Percentiles rank a stretch among this genome's conserved stretches.
phyloP scores from a whole-genome alignment of 1,140 invertebrate genomes.

The Lethrus apterus region DNA sequence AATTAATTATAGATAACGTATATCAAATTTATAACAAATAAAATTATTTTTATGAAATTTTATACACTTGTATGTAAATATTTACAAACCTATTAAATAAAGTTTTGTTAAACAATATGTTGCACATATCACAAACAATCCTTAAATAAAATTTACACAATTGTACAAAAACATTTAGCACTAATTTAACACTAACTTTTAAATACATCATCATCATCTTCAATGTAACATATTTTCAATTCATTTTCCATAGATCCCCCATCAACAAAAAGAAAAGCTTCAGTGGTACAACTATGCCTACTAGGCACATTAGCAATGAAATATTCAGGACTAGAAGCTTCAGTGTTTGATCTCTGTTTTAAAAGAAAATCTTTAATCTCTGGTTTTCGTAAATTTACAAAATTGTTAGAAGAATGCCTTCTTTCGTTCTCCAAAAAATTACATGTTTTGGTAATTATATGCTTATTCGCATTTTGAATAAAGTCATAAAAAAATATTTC shows the following conservation, averaged over 20 bases:
- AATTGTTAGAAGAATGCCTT: slow-evolving; percentile 10
- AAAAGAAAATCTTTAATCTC: slow-evolving; percentile 11
- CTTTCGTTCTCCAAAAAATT: slow-evolving; percentile 24
- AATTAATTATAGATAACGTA: no score
- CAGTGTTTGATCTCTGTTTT: slow-evolving; percentile 4
- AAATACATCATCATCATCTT: slow-evolving; percentile 18
- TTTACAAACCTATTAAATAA: no score
- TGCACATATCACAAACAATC: no score
- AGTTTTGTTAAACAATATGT: no score
- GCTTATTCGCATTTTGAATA: slow-evolving; percentile 31
- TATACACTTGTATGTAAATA: no score
- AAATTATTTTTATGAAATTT: no score
- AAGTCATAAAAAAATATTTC: slow-evolving; percentile 43
- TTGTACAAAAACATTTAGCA: no score
- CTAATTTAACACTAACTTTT: no score
- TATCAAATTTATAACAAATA: no score
- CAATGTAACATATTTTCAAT: slow-evolving; percentile 15
- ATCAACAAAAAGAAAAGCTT: slow-evolving; percentile 27
- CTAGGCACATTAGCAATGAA: slow-evolving; percentile 31
- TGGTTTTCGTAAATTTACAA: slow-evolving; percentile 4
- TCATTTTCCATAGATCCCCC: slow-evolving; percentile 12
- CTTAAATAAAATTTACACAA: no score
- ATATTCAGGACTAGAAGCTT: slow-evolving; percentile 21
- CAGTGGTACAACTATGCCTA: slow-evolving; percentile 18
- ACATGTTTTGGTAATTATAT: slow-evolving; percentile 4